These are phyloP conservation scores for Aspidiotus rigidus DNA, from an alignment of 2,888 invertebrate species.

Conservation along the genomic window DNA sequence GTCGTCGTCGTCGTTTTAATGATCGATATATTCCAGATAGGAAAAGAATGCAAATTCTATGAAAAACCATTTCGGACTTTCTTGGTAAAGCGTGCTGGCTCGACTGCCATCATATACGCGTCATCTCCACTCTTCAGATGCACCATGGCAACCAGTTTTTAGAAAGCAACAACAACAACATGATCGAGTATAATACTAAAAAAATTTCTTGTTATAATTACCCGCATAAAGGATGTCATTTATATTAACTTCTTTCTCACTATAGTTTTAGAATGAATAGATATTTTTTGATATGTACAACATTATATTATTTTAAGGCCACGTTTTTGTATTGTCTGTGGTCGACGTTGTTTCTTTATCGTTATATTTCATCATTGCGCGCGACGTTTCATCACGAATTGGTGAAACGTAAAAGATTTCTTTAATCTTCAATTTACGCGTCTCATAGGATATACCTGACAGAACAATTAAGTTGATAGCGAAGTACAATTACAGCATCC, in stretches of 20 bases:
- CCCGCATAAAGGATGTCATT: conserved; percentile 1
- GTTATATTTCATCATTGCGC: too few relatives aligned
- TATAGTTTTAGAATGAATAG: neutral
- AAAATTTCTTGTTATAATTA: neutral
- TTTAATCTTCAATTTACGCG: too few relatives aligned
- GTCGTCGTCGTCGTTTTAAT: neutral
- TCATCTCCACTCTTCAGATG: neutral
- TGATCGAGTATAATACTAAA: neutral
- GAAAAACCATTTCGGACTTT: neutral
- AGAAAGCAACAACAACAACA: neutral
- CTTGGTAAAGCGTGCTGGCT: neutral
- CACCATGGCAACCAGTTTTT: neutral
- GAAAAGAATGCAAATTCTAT: neutral
- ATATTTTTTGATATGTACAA: neutral
- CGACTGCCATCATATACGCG: too few relatives aligned
- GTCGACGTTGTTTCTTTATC: too few relatives aligned
- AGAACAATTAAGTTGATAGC: too few relatives aligned
- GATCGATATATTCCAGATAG: neutral
- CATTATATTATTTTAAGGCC: too few relatives aligned
- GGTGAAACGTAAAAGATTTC: too few relatives aligned
- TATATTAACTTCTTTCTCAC: neutral
- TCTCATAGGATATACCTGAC: too few relatives aligned
- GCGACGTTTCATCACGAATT: too few relatives aligned
- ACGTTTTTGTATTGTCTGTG: too few relatives aligned
- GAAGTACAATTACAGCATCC: too few relatives aligned